Conservation (phyloP, 2,113 vertebrate genomes). For the Apaloderma vittatum region DNA sequence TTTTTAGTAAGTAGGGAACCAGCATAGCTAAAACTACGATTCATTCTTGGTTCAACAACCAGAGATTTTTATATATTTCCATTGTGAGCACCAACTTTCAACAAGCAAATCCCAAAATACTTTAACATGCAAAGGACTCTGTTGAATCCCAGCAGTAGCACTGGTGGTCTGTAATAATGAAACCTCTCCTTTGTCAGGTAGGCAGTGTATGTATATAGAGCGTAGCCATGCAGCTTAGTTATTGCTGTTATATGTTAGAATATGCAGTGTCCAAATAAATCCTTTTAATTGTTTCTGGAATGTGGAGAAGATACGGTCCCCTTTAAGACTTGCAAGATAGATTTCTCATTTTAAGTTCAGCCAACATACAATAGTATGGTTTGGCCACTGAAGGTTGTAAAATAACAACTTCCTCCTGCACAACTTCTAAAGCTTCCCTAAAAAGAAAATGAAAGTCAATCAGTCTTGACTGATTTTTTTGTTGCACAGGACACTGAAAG, state of each 20-base stretch:
- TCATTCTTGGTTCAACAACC: neutral
- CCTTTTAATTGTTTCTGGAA: neutral
- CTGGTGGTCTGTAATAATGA: neutral
- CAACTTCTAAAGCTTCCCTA: neutral
- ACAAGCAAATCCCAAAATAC: neutral
- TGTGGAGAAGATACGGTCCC: neutral
- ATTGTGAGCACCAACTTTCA: neutral
- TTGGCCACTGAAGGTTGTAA: neutral
- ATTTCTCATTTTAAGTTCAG: neutral
- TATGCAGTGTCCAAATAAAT: neutral
- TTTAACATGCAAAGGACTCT: neutral
- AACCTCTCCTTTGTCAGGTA: neutral
- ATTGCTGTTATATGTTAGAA: neutral
- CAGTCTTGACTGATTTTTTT: neutral
- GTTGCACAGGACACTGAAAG: neutral
- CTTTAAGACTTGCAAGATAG: neutral
- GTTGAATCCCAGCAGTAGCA: neutral
- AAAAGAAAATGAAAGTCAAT: neutral
- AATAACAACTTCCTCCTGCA: neutral
- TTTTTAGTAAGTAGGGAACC: neutral
- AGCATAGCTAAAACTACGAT: neutral
- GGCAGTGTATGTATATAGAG: neutral
- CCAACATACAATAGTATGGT: neutral
- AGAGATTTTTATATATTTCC: neutral
- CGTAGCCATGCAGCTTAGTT: neutral